Base-by-base conservation (phyloP, 2,113 vertebrate species). In the Parotia lawesii region DNA sequence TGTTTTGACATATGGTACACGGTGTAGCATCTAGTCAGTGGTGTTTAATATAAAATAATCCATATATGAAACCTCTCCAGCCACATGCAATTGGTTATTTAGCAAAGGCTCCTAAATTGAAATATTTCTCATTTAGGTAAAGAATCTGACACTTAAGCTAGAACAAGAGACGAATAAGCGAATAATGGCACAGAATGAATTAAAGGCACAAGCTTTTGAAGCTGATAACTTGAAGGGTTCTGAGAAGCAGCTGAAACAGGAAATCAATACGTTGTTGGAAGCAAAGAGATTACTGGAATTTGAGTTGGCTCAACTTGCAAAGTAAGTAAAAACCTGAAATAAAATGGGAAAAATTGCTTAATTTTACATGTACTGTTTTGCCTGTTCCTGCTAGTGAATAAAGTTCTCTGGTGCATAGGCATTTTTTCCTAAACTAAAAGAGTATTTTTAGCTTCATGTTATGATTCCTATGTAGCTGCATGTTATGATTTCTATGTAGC, bases 181-280 rank as follows among this genome's bases (percentile, higher is more conserved):
- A 15, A 75, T 98, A n/a, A 86, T 97, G 94, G 95, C 98, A 82
- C 99, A 99, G 97, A 98, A 94, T 64, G 99, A 99, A 94, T 93
- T 99, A 90, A 99, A 99, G 97, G 96, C 73, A 29, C 98, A 99
- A 85, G 98, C 96, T 42, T 98, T 98, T 97, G 99, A 99, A 86
- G 97, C 98, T 29, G 99, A 99, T 92, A 98, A 98, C 51, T 98
- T 99, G 71, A 98, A 98, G 93, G 98, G 98, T 85, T 98, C 98
- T 3, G 99, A 99, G 97, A 99, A 99, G 96, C 99, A 99, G 94
- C 98, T 99, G 95, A 99, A 99, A 95, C 99, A 99, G 96, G 99
- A 99, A 96, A 99, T 99, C 96, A 99, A 99, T 97, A 97, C 98
- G 0, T 96, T 98, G 71, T 96, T 99, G 91, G 99, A 99, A 98